phyloP scores from a whole-genome alignment of 2,888 invertebrate genomes.

The Torymus auratus region DNA sequence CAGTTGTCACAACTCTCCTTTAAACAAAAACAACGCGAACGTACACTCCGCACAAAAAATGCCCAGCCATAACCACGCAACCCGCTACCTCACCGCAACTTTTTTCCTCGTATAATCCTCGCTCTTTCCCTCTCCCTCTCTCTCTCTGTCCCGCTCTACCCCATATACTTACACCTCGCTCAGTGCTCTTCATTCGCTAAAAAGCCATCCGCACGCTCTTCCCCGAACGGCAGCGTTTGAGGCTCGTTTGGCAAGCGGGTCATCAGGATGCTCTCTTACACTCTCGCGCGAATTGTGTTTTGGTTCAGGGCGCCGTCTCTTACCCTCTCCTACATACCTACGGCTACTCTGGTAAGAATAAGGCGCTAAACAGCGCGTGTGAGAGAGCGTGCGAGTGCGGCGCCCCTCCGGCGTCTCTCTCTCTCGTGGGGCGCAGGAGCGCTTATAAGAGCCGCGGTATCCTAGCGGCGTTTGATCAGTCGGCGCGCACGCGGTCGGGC shows the following conservation, averaged over 20 bases:
- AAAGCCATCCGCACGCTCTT: not conserved
- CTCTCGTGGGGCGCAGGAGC: conserved; percentile 56
- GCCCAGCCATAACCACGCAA: no score
- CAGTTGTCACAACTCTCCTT: no score
- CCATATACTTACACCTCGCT: no score
- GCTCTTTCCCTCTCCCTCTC: no score
- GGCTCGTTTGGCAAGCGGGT: conserved; percentile 75
- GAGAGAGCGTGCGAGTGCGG: conserved; percentile 30
- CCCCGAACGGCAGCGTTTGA: conserved; percentile 59
- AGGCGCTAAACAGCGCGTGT: conserved; percentile 76
- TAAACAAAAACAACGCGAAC: no score
- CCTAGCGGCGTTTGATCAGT: conserved; percentile 63
- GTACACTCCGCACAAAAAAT: no score
- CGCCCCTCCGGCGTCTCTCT: conserved; percentile 55
- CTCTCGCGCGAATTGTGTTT: conserved; percentile 67
- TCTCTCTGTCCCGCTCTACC: no score
- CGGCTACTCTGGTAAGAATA: conserved; percentile 39
- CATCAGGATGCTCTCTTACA: conserved; percentile 71
- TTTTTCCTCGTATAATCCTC: no score
- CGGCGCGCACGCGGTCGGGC: conserved; percentile 43
- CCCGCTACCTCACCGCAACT: no score
- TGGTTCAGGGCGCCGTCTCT: conserved; percentile 63
- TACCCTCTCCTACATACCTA: conserved; percentile 33
- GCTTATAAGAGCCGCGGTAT: conserved; percentile 66
- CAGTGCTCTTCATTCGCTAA: not conserved